Evolutionary conservation across 2,888 invertebrate species (phyloP).

Genomic region (Xestia c-nigrum): DNA sequence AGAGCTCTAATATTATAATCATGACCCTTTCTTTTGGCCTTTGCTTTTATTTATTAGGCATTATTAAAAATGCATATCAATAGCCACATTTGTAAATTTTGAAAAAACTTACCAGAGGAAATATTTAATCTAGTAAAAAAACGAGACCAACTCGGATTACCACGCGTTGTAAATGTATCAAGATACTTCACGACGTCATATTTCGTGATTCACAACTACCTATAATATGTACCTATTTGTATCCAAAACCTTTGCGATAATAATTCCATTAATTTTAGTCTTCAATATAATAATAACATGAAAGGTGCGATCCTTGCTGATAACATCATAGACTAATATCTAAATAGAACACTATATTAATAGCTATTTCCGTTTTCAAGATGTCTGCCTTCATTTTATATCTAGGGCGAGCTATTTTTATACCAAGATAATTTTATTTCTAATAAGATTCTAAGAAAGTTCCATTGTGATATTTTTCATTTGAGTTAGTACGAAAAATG

Average conservation of each 20-base stretch:
- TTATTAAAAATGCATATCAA: too few relatives aligned
- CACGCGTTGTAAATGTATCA: too few relatives aligned
- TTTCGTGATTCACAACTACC: neutral
- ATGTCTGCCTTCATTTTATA: neutral
- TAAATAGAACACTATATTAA: constrained; percentile 8
- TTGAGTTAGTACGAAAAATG: constrained; percentile 1
- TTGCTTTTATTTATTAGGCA: too few relatives aligned
- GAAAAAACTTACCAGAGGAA: neutral
- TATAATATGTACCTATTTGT: neutral
- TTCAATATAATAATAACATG: constrained; percentile 12
- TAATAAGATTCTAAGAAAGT: neutral
- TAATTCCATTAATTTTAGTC: constrained; percentile 30
- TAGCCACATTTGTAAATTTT: too few relatives aligned
- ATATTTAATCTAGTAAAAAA: neutral
- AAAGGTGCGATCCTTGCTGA: constrained; percentile 21
- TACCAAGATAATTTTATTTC: neutral
- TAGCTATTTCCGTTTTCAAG: constrained; percentile 20
- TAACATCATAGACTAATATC: constrained; percentile 8
- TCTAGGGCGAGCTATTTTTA: constrained; percentile 26
- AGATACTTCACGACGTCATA: neutral
- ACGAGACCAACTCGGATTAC: too few relatives aligned
- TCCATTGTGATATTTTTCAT: constrained; percentile 9
- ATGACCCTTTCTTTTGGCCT: too few relatives aligned
- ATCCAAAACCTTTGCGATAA: constrained; percentile 15
- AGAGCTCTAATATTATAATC: too few relatives aligned